A percentile compares a stretch with the other conserved stretches of the same genome.
Evolutionary conservation across 1,140 invertebrate species (phyloP).

Genomic region (Bombus sibiricus): DNA sequence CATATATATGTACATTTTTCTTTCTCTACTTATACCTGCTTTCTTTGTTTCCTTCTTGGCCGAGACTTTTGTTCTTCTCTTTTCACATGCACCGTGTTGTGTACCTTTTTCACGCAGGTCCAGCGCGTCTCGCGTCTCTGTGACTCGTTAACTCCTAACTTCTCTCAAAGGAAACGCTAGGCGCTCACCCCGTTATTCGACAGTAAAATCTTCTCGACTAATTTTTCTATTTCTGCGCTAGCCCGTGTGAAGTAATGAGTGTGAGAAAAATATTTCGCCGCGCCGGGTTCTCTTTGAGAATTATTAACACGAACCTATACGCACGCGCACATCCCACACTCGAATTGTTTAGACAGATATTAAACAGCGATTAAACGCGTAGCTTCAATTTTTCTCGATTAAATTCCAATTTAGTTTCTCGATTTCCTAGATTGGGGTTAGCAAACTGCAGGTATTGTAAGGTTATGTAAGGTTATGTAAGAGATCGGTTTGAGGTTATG

Average conservation of each 20-base stretch:
- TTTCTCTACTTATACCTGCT: background rate
- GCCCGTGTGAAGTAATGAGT: slow-evolving; percentile 15
- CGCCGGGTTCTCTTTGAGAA: background rate
- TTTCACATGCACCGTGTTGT: background rate
- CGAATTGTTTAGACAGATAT: slow-evolving; percentile 34
- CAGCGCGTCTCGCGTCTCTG: background rate
- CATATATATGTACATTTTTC: background rate
- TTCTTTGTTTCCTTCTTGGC: background rate
- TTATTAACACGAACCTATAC: slow-evolving; percentile 22
- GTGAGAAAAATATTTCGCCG: slow-evolving; percentile 22
- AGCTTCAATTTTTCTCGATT: background rate
- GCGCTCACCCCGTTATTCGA: slow-evolving; percentile 6
- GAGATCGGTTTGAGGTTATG: background rate
- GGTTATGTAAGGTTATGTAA: background rate
- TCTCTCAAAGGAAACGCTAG: background rate
- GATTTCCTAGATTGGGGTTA: too few relatives aligned
- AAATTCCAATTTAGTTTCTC: background rate
- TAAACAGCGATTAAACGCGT: slow-evolving; percentile 2
- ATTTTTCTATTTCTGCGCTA: slow-evolving; percentile 29
- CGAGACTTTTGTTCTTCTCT: background rate
- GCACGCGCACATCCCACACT: background rate
- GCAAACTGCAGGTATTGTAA: too few relatives aligned
- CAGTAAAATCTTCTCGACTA: slow-evolving; percentile 39
- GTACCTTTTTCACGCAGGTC: background rate
- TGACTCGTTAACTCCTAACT: background rate